These are phyloP conservation scores for Crax fasciolata DNA, from an alignment of 2,797 vertebrate species.

Conservation along the genomic window DNA sequence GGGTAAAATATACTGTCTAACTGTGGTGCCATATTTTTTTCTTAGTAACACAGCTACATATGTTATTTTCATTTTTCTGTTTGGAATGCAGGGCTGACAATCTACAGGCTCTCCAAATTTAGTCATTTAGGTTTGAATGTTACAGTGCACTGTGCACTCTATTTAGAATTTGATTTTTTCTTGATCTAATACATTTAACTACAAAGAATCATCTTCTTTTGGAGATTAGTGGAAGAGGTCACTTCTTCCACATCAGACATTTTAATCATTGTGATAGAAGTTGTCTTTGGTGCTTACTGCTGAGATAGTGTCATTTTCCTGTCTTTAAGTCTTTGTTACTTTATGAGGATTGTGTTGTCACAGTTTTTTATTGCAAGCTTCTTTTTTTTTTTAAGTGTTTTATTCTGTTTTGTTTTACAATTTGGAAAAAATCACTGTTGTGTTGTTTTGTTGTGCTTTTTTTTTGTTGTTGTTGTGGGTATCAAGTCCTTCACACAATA, in stretches of 20 bases:
- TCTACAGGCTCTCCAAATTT: neutral
- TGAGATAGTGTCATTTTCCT: neutral
- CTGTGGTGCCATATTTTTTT: neutral
- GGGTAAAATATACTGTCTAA: neutral
- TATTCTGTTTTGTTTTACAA: neutral
- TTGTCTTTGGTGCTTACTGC: neutral
- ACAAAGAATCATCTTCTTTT: neutral
- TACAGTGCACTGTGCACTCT: neutral
- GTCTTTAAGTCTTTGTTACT: neutral
- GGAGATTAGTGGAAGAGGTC: constrained; percentile 18
- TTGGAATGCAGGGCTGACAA: neutral
- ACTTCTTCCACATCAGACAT: neutral
- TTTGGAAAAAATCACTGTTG: neutral
- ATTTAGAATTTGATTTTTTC: constrained; percentile 24
- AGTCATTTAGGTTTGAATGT: neutral
- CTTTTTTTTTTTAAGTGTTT: neutral
- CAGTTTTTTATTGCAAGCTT: neutral
- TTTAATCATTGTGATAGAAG: constrained; percentile 20
- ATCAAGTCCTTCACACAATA: neutral
- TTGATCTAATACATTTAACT: constrained; percentile 27
- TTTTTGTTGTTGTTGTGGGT: neutral
- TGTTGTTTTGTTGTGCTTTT: neutral
- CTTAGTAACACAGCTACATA: neutral
- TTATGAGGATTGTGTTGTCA: neutral
- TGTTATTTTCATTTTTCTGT: neutral